Percentiles rank a stretch among this genome's conserved stretches.
phyloP scores from a whole-genome alignment of 2,113 vertebrate genomes.

The Amphilophus citrinellus region DNA sequence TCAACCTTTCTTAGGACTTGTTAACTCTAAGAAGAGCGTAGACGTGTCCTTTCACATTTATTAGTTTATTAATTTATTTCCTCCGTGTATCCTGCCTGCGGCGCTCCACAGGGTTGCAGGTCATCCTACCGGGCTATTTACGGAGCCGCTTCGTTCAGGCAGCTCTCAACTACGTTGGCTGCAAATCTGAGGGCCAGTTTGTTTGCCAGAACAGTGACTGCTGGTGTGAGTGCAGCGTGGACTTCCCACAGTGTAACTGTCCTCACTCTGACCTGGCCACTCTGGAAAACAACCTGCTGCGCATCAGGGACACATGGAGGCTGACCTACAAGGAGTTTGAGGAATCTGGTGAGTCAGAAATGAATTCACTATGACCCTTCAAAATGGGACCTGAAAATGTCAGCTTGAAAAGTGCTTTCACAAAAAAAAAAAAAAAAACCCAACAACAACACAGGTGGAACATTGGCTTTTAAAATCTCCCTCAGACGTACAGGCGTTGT shows the following conservation, averaged over 20 bases:
- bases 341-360: constrained; percentile 86
- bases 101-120: constrained; percentile 89
- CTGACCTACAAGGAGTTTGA: constrained; percentile 90
- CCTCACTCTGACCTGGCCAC: constrained; percentile 88
- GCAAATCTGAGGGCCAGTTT: constrained; percentile 91
- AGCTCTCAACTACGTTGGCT: constrained; percentile 94
- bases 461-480: constrained; percentile 7
- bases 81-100: not conserved
- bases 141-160: constrained; percentile 89
- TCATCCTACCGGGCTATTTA: constrained; percentile 89
- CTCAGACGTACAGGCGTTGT: not conserved
- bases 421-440: not conserved
- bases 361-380: constrained; percentile 14
- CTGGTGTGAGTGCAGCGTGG: constrained; percentile 89
- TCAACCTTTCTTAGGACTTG: not conserved
- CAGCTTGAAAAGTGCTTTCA: constrained; percentile 25
- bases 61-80: not conserved
- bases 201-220: constrained; percentile 90
- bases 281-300: constrained; percentile 88
- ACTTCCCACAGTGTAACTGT: constrained; percentile 93
- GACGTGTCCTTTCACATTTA: not conserved
- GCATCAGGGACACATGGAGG: constrained; percentile 85
- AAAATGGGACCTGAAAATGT: constrained; percentile 52
- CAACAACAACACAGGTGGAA: not conserved
- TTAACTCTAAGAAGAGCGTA: not conserved